Evolutionary conservation across 1,140 invertebrate species (phyloP), one percentile per base, ranked within the genome.

Genomic region (Drosophila triauraria): DNA sequence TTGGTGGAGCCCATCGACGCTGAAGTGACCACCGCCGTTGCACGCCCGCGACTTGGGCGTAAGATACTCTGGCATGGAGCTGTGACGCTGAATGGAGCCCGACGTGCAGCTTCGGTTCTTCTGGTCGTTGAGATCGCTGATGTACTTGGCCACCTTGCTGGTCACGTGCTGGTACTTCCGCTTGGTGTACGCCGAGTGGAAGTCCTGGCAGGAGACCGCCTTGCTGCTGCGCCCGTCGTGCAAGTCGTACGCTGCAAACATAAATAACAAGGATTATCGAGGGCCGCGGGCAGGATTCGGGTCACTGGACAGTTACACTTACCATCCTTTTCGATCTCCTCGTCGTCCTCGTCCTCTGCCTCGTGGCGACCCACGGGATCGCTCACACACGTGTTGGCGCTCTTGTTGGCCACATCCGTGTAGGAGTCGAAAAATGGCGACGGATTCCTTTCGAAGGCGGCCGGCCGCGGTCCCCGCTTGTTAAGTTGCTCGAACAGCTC

Each of bases 111-210:
- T 64, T 20, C 79, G 58, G 13, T 91, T 50, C 10, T 80, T 72
- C 48, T 72, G 51, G 3, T 61, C 64, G 2, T 91, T 57, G 2
- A 92, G 78, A 1, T 86, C 86, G 9, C 78, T 75, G 42, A 92
- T 92, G 40, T 92, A 92, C 64, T 92, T 83, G 15, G 60, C 60
- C 32, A 92, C 91, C 70, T 92, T 92, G 54, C 91, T 92, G n/a
- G 75, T 75, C 7, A 92, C 91, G 38, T 92, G 91, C 56, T 79
- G 62, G n/a, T 70, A 92, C 32, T 83, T 87, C 15, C 81, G 71
- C 30, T 88, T 91, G 2, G 90, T 92, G 51, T 88, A 88, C 1
- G 71, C 81, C 13, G 91, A 82, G 42, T 92, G 91, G 7, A 92
- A 85, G 23, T 92, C 91, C 25, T 91, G 86, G 47, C 81, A 88